Base-by-base conservation (phyloP, 2,113 vertebrate genomes). In the Ginglymostoma cirratum region DNA sequence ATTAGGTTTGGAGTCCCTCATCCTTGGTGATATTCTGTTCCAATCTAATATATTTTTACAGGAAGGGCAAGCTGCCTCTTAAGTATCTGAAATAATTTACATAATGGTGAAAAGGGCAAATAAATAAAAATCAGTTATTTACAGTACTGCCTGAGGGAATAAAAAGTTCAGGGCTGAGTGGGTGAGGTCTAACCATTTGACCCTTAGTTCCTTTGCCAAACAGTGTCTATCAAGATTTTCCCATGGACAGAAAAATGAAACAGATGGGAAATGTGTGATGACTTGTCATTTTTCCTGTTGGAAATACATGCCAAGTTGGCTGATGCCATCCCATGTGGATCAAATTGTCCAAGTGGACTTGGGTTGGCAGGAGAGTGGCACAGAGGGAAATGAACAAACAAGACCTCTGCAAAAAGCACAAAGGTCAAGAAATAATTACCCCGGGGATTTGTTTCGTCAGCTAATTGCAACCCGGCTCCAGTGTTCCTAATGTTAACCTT, bases 181-280 rank as follows among this genome's bases (percentile, higher is more conserved):
- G 89, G 89, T n/a, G 89, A 38, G 34, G 61, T 67, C n/a, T 38
- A 93, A 93, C 21, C n/a, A 65, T 65, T 66, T 93, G 89, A 93
- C 89, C 89, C 89, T 2, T 42, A 8, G 65, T 93, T 66, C n/a
- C 89, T 38, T 7, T 66, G 89, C 89, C 89, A 93, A 93, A 93
- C n/a, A 38, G 89, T 34, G 65, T 23, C 89, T 93, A 93, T 93
- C 89, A 66, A 93, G 89, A 93, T 93, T 93, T 93, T 93, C 89
- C 89, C 89, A 93, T 93, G 61, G 89, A 93, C 66, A n/a, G 21
- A n/a, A 67, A 38, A 38, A 61, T 61, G 55, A 61, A 67, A 93
- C 89, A 93, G 61, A 14, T 93, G 89, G 89, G 89, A 66, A 93
- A 67, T 21, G 3, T 65, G 65, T 6, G 55, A 65, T n/a, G 87